phyloP scores from a whole-genome alignment of 2,113 vertebrate species.

The Octodon degus region DNA sequence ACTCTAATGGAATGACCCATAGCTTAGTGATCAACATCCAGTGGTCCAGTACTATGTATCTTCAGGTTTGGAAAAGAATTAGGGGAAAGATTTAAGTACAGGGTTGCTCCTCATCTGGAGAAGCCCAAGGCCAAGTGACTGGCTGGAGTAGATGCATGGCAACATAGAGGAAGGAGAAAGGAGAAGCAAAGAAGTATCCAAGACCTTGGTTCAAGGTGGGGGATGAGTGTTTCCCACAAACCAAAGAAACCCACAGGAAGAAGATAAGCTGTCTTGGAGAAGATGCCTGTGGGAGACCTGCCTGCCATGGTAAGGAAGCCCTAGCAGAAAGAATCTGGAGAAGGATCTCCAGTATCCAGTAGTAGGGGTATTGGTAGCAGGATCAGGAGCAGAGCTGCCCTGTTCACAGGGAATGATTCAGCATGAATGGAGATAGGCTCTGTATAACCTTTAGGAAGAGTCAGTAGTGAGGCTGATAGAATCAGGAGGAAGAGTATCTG shows the following conservation, averaged over 20 bases:
- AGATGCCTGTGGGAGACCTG: background rate
- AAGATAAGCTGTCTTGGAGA: background rate
- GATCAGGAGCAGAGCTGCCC: background rate
- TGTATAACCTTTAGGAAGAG: background rate
- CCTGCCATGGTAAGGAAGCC: background rate
- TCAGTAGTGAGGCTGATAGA: background rate
- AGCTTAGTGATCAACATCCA: background rate
- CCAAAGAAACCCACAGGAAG: background rate
- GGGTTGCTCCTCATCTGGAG: background rate
- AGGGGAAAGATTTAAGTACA: background rate
- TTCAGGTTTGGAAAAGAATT: background rate
- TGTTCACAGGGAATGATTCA: background rate
- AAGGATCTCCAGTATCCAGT: fast-evolving
- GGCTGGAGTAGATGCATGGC: background rate
- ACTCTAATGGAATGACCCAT: background rate
- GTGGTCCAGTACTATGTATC: background rate
- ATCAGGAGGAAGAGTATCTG: fast-evolving
- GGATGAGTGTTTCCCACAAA: background rate
- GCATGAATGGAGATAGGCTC: background rate
- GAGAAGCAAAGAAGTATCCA: fast-evolving
- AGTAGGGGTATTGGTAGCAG: fast-evolving
- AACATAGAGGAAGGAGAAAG: background rate
- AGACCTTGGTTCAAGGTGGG: background rate
- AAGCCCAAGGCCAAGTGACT: background rate
- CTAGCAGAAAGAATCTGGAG: background rate